Evolutionary conservation across 2,797 vertebrate species (phyloP).

Genomic region (Danio kyathit): DNA sequence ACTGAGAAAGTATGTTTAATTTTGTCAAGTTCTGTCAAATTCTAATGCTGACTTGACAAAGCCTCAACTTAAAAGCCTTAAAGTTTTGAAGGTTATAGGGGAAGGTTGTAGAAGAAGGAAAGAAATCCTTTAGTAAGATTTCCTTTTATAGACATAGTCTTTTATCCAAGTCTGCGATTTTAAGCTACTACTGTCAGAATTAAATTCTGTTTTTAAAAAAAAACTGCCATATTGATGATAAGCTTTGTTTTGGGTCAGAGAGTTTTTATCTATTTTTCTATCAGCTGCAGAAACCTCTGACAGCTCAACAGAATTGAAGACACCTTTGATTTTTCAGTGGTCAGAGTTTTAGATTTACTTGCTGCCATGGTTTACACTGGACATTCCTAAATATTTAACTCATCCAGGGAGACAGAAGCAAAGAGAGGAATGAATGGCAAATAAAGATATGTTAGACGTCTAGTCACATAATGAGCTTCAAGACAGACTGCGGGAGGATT

Average conservation of each 20-base stretch:
- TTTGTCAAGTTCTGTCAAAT: neutral
- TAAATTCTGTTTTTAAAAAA: slow-evolving; percentile 35
- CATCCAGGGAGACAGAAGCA: slow-evolving; percentile 13
- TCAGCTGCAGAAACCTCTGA: slow-evolving; percentile 10
- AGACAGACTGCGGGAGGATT: slow-evolving; percentile 37
- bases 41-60: neutral
- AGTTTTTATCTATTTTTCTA: neutral
- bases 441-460: slow-evolving; percentile 32
- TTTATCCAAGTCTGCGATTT: slow-evolving; percentile 21
- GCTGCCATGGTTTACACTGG: neutral
- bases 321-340: neutral
- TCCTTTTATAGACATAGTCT: slow-evolving; percentile 18
- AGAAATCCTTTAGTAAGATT: slow-evolving; percentile 6
- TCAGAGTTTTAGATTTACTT: slow-evolving; percentile 18
- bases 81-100: neutral
- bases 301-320: slow-evolving; percentile 1
- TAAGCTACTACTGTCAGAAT: slow-evolving; percentile 38
- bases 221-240: neutral
- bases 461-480: slow-evolving; percentile 48
- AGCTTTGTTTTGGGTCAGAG: neutral
- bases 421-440: neutral
- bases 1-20: slow-evolving; percentile 21
- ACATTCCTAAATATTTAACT: slow-evolving; percentile 1
- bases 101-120: neutral
- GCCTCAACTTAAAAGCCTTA: neutral